Base-by-base conservation (phyloP, 1,140 invertebrate species). In the Leptopilina boulardi region DNA sequence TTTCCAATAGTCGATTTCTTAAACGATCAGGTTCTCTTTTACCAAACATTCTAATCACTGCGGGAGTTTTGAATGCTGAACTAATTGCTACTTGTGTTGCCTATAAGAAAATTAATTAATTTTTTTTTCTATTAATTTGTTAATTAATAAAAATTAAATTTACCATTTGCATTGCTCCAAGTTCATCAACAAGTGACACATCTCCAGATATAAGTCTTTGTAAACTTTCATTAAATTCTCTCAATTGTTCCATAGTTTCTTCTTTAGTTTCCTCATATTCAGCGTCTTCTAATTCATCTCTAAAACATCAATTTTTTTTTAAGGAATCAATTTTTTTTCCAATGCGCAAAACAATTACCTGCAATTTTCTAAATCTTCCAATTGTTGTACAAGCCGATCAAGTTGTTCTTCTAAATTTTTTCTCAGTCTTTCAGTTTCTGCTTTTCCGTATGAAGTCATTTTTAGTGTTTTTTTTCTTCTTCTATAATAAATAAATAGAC, bases 1-100 rank as follows among this genome's bases (percentile, higher is more conserved):
- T 91, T 80, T 93, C 90, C 13, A 89, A 82, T 19, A 96, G 86
- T 83, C 93, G 91, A 80, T 95, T 91, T 77, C 94, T 85, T 38
- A 96, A 89, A 84, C 94, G 93, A 23, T 92, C 92, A n/a, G 95
- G 94, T 84, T 96, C 94, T 81, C 94, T 93, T 84, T 93, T 94
- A 11, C 94, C 95, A 93, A 96, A 96, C 89, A 96, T 92, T 83
- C 92, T 87, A 21, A 96, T 96, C 0, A 96, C 94, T 88, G 95
- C 95, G 30, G 95, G 95, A 5, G 95, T 96, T 89, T 95, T 92
- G 84, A 96, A 96, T 8, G 95, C 95, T 86, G 94, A 90, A 78
- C 94, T 95, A 26, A 96, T 95, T 71, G 95, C 95, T 83, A 94
- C 94, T 90, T 94, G 94, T 70, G 95, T 95, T 9, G 95, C 95